phyloP scores from a whole-genome alignment of 2,797 vertebrate species.

The Lerista edwardsae region DNA sequence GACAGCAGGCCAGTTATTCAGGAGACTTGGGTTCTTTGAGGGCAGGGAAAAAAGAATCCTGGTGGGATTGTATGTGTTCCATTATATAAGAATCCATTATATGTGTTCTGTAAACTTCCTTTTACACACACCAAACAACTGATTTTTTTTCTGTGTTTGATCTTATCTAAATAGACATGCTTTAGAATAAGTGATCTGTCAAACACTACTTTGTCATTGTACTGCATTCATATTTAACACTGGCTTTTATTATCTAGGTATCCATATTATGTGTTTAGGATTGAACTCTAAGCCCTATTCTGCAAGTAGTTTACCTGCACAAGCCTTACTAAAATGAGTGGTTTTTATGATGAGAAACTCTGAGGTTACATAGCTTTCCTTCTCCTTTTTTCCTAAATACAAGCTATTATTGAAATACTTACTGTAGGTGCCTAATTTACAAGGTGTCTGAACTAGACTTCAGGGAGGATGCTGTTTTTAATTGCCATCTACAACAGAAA shows the following conservation, averaged over 20 bases:
- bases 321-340: conserved; percentile 2
- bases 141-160: background rate
- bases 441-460: conserved; percentile 67
- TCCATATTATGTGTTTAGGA: background rate
- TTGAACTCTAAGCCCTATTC: background rate
- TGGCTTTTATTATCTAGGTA: background rate
- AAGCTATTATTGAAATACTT: conserved; percentile 57
- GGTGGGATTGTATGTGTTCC: too few species aligned
- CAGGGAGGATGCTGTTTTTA: conserved; percentile 67
- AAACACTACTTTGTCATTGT: background rate
- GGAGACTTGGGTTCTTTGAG: background rate
- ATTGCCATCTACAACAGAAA: conserved; percentile 61
- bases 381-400: conserved; percentile 32
- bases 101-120: background rate
- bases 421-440: conserved; percentile 67
- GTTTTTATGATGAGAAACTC: conserved; percentile 12
- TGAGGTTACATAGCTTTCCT: background rate
- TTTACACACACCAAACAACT: background rate
- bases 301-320: background rate
- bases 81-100: too few species aligned
- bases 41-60: background rate
- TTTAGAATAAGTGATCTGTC: background rate
- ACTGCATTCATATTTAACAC: too few species aligned
- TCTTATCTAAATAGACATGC: too few species aligned
- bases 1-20: background rate